Base-by-base conservation (phyloP, 2,113 vertebrate species). In the Passer montanus region DNA sequence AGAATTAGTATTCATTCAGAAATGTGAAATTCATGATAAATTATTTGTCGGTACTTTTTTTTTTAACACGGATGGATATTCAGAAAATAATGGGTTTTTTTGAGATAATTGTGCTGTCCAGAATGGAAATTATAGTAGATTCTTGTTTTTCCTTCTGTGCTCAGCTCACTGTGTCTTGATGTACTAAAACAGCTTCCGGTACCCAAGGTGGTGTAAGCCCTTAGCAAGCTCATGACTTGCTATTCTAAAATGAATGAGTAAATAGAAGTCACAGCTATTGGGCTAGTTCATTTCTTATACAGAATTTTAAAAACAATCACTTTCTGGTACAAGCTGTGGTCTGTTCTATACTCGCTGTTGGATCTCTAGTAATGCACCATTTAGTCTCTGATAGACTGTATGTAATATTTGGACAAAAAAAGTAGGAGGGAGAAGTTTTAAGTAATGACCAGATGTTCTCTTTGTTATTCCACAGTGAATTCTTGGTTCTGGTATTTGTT, bases 401-500 rank as follows among this genome's bases (percentile, higher is more conserved):
- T 76, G 82, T 87, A 86, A 81, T n/a, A 27, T 35, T 67, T 81
- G 52, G 9, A 33, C 66, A n/a, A 87, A 87, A 37, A 84, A 33
- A 10, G 31, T 67, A 56, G 41, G 19, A 93, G 75, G 56, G 11
- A 53, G 59, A n/a, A 59, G 12, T 69, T 94, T 92, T 85, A 64
- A 76, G 11, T 69, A 43, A 56, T n/a, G 44, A 60, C 7, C 15
- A 50, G 7, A 1, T 18, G 39, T 84, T 74, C 33, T 58, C 10
- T n/a, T 80, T 46, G 31, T 33, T 47, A 74, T 77, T 91, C 70
- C 28, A 28, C 35, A 59, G 13, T 60, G 24, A 62, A 85, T 62
- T 82, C 39, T 35, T 72, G 64, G 78, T 94, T 93, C 84, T 83
- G 64, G 28, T 88, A 53, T 30, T 84, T 81, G 8, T 41, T 87